These are phyloP conservation scores for Passer montanus DNA, from an alignment of 2,113 vertebrate genomes.

Conservation along the genomic window DNA sequence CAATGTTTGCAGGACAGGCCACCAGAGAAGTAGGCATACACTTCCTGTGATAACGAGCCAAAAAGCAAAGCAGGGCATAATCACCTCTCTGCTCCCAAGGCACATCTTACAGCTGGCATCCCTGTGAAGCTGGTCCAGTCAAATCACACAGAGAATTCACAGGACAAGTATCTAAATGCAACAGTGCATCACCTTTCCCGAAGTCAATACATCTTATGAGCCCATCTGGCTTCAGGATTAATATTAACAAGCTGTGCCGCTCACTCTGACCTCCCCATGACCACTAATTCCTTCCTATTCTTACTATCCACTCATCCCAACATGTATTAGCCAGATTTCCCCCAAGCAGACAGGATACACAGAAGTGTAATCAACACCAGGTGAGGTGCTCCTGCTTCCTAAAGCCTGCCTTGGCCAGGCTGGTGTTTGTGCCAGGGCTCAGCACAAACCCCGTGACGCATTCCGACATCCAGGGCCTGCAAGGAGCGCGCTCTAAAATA, in stretches of 20 bases:
- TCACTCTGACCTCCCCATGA: constrained; percentile 5
- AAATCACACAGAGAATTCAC: background rate
- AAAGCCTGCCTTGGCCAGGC: background rate
- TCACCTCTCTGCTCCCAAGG: background rate
- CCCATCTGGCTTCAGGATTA: background rate
- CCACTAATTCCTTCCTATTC: constrained; percentile 27
- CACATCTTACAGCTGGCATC: background rate
- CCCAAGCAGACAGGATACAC: background rate
- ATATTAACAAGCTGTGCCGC: constrained; percentile 9
- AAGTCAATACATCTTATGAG: background rate
- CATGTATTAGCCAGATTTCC: constrained; percentile 31
- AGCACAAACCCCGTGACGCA: background rate
- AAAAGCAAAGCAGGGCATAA: background rate
- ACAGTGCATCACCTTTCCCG: background rate
- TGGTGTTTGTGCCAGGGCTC: constrained; percentile 19
- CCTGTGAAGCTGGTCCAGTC: background rate
- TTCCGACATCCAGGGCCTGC: background rate
- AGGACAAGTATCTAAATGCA: background rate
- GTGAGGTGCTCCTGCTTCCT: constrained; percentile 20
- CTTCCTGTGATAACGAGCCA: background rate
- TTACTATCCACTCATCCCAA: constrained; percentile 1
- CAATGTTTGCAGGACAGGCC: background rate
- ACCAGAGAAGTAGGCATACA: background rate
- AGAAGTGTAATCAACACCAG: constrained; percentile 29
- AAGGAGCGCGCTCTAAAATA: constrained; percentile 39